phyloP scores from a whole-genome alignment of 23 tunicate species.

The Halocynthia roretzi region DNA sequence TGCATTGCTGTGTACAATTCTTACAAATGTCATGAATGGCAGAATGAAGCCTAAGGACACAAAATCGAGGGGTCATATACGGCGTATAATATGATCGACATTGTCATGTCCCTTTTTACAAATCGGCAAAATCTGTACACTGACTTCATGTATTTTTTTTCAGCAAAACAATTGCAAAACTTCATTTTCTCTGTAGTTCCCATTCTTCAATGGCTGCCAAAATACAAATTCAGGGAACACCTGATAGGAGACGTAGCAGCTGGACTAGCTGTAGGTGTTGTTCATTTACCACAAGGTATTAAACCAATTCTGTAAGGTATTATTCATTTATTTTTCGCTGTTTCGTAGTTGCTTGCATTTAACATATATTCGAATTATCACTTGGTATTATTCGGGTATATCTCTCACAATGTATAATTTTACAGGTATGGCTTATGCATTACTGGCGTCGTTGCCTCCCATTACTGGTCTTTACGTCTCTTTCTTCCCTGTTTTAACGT shows the following conservation, averaged over 20 bases:
- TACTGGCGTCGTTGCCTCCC: conserved; percentile 71
- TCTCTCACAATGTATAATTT: neutral
- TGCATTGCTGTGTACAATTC: no score
- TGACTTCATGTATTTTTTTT: neutral
- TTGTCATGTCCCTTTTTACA: no score
- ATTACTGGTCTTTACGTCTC: conserved; percentile 74
- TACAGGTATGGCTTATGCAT: conserved; percentile 77
- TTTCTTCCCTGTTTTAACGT: conserved; percentile 67
- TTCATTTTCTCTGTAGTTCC: neutral
- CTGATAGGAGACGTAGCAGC: conserved; percentile 62
- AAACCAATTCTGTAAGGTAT: neutral
- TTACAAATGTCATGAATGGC: no score
- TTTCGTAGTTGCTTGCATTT: neutral
- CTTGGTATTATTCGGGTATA: neutral
- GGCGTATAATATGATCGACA: no score
- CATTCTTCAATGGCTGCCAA: conserved; percentile 17
- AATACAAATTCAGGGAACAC: neutral
- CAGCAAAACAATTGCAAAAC: neutral
- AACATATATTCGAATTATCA: neutral
- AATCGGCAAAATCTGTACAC: no score
- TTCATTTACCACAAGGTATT: conserved; percentile 85
- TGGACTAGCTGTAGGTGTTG: conserved; percentile 83
- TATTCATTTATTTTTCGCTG: neutral
- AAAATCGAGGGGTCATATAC: no score
- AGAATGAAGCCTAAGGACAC: no score